Evolutionary conservation across 1,140 invertebrate genomes (phyloP), one percentile per base, ranked within the genome.

Genomic region (Himalopsyche phryganea): DNA sequence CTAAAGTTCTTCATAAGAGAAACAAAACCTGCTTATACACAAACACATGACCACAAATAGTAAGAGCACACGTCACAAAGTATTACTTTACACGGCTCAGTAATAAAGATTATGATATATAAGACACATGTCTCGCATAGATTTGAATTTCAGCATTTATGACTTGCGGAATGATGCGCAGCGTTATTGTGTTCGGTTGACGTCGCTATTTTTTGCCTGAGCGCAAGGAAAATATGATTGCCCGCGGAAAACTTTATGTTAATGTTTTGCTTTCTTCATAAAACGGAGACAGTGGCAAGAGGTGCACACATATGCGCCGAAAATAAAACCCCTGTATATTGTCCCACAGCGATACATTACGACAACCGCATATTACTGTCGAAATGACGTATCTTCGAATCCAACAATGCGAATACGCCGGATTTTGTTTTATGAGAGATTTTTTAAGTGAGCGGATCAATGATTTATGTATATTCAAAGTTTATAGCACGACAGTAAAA

Each of bases 81-180:
- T 28, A 28, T 28, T 28, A 28, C 23, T 28, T 28, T 28, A 53
- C 58, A 28, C 51, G 32, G 15, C 51, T 20, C 20, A 35, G 60
- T 42, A 53, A 62, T 62, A 62, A 62, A 62, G 54, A 62, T 62
- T 62, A 58, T 62, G 60, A 62, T 58, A 54, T 62, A 51, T 54
- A 58, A 61, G 54, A 56, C 60, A 51, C 44, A 54, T 58, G 56
- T 51, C 56, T 51, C 23, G 40, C 38, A 28, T 33, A 51, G 42
- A 51, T 58, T 51, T 36, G 42, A 51, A 51, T 51, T 40, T 33
- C 13, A 45, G 42, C 60, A 48, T 61, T 61, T 61, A 57, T 49
- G 50, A 56, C 41, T 18, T 55, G 15, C 14, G 19, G 36, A 50
- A 45, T 19, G 50, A 50, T 46, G 46, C 38, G 46, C 15, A 36